Evolutionary conservation across 1,140 invertebrate genomes (phyloP), one percentile per base, ranked within the genome.

Genomic region (Macrobrachium nipponense): DNA sequence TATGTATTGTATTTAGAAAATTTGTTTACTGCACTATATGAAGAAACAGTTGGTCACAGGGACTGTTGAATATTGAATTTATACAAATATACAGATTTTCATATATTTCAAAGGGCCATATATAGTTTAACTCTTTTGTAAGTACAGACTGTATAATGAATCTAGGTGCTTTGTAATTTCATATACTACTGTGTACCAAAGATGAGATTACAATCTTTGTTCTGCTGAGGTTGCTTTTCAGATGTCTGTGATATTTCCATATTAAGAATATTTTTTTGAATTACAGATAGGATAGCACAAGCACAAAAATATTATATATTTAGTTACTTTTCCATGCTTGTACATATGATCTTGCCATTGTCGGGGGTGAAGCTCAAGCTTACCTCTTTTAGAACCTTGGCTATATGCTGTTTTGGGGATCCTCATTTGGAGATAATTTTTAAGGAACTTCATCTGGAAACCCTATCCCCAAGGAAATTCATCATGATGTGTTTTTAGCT

Each of bases 211-310:
- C 43, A 64, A 81, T 72, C 80, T 81, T 85, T 23, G 70, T 85
- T 85, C 60, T 85, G 82, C 82, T 77, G 79, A 27, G 82, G 58
- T 85, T 85, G 82, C 82, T 85, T 85, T 85, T 85, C 82, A 72
- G 76, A 85, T 85, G 76, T 85, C 82, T 85, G 82, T 85, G 82
- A 85, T 85, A 85, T 85, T 85, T 85, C 82, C 58, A 78, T 79
- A 72, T 85, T 77, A 70, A 27, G 36, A 85, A 76, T 85, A 79
- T 85, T 78, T 85, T 70, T 77, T 62, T 84, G 27, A 79, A 64
- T 85, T 79, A 61, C 62, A 61, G 77, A 83, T 83, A 85, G 51
- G 66, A 72, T 70, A 79, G 82, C 72, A 76, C 66, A 78, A 79
- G 82, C 82, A 85, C 82, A 85, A 79, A 82, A 61, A 72, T 44